Conservation (phyloP, 2,888 invertebrate species). For the Eupithecia abbreviata region DNA sequence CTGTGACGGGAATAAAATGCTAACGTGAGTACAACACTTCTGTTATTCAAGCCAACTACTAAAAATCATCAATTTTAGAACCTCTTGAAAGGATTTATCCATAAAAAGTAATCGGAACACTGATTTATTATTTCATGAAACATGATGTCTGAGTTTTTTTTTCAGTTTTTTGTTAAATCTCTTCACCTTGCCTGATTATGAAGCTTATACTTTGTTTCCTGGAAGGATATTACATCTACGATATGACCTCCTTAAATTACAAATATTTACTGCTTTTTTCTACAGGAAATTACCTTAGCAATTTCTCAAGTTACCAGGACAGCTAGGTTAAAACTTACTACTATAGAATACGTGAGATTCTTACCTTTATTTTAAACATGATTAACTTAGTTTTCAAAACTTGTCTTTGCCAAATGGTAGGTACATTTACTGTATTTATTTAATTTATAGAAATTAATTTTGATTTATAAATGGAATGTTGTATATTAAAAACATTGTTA, state of each 20-base stretch:
- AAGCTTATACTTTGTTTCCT: background rate
- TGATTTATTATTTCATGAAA: background rate
- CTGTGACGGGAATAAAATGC: conserved; percentile 12
- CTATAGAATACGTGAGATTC: background rate
- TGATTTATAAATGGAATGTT: background rate
- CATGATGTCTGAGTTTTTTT: background rate
- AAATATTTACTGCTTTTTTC: background rate
- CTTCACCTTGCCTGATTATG: background rate
- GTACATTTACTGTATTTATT: background rate
- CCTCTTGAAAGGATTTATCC: background rate
- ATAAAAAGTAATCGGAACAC: background rate
- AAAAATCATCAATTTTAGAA: background rate
- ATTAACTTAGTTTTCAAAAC: too few relatives aligned
- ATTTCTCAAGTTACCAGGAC: background rate
- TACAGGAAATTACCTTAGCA: background rate
- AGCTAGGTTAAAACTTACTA: background rate
- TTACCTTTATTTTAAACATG: background rate
- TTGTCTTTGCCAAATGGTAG: background rate
- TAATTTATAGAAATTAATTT: background rate
- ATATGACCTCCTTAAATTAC: conserved; percentile 2
- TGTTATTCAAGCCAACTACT: background rate
- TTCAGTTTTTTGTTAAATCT: background rate
- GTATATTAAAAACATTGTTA: background rate
- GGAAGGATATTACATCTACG: background rate
- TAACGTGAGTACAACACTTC: background rate